A percentile compares a stretch with the other conserved stretches of the same genome.
These are phyloP conservation scores for Dasyprocta punctata DNA, from an alignment of 2,113 vertebrate species.

Conservation along the genomic window DNA sequence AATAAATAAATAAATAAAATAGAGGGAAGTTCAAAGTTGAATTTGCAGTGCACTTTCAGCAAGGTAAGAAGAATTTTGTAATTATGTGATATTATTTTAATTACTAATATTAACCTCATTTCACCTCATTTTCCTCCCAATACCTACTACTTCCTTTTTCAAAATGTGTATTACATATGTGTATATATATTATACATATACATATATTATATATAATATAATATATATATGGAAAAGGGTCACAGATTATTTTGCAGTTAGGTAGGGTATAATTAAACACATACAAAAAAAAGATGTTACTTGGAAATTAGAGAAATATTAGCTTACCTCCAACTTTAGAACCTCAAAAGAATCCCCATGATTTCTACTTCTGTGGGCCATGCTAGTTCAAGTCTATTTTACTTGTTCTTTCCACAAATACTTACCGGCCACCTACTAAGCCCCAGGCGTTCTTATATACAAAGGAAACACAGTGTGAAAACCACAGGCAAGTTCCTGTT, in stretches of 20 bases:
- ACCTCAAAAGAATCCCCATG: background rate
- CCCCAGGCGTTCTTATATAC: background rate
- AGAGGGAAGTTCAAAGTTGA: background rate
- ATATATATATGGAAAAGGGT: background rate
- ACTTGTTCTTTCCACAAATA: background rate
- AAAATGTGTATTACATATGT: background rate
- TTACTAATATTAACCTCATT: background rate
- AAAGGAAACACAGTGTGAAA: background rate
- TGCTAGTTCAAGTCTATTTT: background rate
- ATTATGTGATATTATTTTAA: conserved; percentile 10
- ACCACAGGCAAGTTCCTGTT: background rate
- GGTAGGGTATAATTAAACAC: conserved; percentile 17
- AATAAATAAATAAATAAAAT: too few species aligned
- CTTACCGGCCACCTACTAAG: background rate
- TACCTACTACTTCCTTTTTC: conserved; percentile 17
- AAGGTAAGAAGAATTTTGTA: background rate
- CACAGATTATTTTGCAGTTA: conserved; percentile 58
- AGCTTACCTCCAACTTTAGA: background rate
- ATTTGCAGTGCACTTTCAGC: background rate
- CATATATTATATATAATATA: too few species aligned
- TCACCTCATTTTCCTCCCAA: conserved; percentile 3
- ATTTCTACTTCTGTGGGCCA: background rate
- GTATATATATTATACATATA: background rate
- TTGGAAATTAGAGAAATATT: conserved; percentile 48
- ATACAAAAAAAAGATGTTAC: conserved; percentile 41